Evolutionary conservation across 2,797 vertebrate genomes (phyloP), one percentile per base, ranked within the genome.

Genomic region (Malacoctenus gilli): DNA sequence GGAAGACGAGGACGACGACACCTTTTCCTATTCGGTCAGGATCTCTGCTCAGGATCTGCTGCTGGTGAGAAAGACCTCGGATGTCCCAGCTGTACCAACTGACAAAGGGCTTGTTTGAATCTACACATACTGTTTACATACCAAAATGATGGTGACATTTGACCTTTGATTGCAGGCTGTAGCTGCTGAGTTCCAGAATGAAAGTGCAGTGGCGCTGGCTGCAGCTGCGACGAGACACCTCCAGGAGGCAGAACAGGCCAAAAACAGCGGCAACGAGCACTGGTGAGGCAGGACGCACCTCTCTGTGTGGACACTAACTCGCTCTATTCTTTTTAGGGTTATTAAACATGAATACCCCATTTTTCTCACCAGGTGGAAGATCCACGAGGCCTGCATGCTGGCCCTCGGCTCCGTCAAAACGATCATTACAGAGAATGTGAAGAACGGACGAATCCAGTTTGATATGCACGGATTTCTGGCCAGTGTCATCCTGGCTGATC

Each of bases 391-490:
- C 13, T 98, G 96, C 38, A 96, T 99, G 97, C 81, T 99, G 85
- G 95, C 97, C 5, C 86, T 99, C 13, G 97, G 97, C 54, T 99
- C 97, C 0, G 97, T 98, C 59, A 99, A 99, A 86, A 94, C 94
- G 46, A 92, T 95, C 69, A 93, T 99, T 77, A 95, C 96, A 4
- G 97, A 99, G 79, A 96, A 95, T 0, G 95, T 98, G 77, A 97
- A 98, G 82, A 96, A 90, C 2, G 96, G 96, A 18, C 93, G 94
- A 1, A 90, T 98, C 64, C 96, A 98, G 76, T 99, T 99, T 30
- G 95, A 99, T 83, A 97, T 99, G 96, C 95, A 98, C 0, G 96
- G 95, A 13, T 99, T 99, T 89, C 91, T 99, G 67, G 96, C 96
- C 23, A 88, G 85, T 0, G 96, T 99, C 3, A 94, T 99, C 59